These are phyloP conservation scores for Eriocheir sinensis DNA, from an alignment of 1,140 invertebrate species.

Conservation along the genomic window DNA sequence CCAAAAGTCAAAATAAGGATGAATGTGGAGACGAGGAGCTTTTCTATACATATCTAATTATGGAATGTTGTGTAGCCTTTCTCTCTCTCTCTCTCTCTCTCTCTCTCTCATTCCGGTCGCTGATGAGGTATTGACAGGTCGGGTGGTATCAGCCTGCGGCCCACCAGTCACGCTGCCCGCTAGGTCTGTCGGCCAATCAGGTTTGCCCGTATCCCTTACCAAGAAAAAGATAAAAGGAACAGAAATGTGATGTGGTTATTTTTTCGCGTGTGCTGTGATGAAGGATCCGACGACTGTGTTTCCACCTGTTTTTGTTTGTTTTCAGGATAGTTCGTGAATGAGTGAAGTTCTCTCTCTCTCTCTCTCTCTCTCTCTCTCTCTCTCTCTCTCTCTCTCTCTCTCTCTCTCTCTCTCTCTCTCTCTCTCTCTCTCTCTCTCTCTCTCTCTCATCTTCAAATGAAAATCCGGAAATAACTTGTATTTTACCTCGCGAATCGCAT, in stretches of 20 bases:
- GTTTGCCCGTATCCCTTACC: not conserved
- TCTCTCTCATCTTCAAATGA: too few relatives aligned
- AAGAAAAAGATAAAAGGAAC: not conserved
- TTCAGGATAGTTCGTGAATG: not conserved
- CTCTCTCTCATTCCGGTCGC: not conserved
- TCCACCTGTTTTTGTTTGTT: too few relatives aligned
- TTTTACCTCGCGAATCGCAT: too few relatives aligned
- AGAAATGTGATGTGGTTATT: not conserved
- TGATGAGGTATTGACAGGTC: not conserved
- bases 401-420: not conserved
- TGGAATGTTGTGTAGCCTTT: not conserved
- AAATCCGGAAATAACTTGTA: too few relatives aligned
- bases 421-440: too few relatives aligned
- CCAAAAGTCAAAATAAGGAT: too few relatives aligned
- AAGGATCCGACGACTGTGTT: too few relatives aligned
- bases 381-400: constrained; percentile 52
- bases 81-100: not conserved
- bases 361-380: constrained; percentile 12
- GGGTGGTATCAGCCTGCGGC: not conserved
- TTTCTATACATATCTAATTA: too few relatives aligned
- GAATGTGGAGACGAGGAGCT: too few relatives aligned
- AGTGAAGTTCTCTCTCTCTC: not conserved
- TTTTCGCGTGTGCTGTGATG: too few relatives aligned
- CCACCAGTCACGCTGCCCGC: not conserved
- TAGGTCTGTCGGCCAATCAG: not conserved